phyloP scores from a whole-genome alignment of 2,888 invertebrate species.

The Cephonodes hylas region DNA sequence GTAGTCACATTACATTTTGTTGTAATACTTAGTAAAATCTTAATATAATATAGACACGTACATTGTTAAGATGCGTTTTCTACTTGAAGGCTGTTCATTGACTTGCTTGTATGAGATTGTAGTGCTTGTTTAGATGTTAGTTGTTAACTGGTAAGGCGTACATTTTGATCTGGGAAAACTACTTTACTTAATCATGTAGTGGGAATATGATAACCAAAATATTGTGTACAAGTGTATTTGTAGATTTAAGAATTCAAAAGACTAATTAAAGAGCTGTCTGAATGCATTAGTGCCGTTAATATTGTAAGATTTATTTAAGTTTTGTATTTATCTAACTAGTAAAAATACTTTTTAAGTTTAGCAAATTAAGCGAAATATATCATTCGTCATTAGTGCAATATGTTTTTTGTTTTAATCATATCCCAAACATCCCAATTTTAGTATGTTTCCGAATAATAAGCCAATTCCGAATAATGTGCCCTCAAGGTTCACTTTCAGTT shows the following conservation, averaged over 20 bases:
- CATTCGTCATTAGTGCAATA: not conserved
- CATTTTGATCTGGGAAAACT: not conserved
- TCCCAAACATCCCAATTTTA: not conserved
- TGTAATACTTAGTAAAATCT: slow-evolving; percentile 6
- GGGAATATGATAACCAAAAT: slow-evolving; percentile 12
- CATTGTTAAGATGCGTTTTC: slow-evolving; percentile 35
- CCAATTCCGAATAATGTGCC: too few relatives aligned
- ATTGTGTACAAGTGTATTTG: slow-evolving; percentile 10
- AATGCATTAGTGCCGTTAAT: slow-evolving; percentile 55
- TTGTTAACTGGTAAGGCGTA: slow-evolving; percentile 15
- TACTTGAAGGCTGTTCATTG: slow-evolving; percentile 46
- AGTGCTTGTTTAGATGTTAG: slow-evolving; percentile 25
- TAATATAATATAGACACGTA: not conserved
- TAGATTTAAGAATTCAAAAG: slow-evolving; percentile 43
- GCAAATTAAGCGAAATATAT: slow-evolving; percentile 1
- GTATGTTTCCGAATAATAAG: too few relatives aligned
- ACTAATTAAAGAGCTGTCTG: slow-evolving; percentile 53
- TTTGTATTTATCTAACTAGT: slow-evolving; percentile 28
- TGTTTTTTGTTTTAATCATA: not conserved
- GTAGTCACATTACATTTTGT: slow-evolving; percentile 39
- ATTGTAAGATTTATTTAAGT: slow-evolving; percentile 38
- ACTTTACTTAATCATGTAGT: slow-evolving; percentile 14
- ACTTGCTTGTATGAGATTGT: slow-evolving; percentile 29
- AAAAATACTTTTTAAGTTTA: not conserved
- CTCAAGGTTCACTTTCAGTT: too few relatives aligned